Evolutionary conservation across 2,888 invertebrate species (phyloP), one percentile per base, ranked within the genome.

Genomic region (Perithous albicinctus): DNA sequence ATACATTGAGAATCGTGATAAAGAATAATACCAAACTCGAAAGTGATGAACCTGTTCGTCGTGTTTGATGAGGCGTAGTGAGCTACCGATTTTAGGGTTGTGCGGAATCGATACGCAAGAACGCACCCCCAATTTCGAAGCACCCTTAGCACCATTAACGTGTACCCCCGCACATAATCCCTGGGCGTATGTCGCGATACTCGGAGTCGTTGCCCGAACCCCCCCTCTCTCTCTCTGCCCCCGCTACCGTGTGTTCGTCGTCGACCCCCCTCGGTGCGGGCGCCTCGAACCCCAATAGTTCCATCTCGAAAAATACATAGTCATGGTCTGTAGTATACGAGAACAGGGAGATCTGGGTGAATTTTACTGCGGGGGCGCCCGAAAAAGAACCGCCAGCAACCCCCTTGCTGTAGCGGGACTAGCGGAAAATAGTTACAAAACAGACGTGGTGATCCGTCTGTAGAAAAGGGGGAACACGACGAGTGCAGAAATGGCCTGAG

Each of bases 381-480:
- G 54, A 43, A 20, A 5, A 69, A 38, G 18, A 77, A 67, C 41
- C 61, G 38, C 69, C 35, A 59, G 41, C n/a, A n/a, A n/a, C 54
- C 75, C 81, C 72, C 66, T 35, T 23, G 7, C 26, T 43, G n/a
- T 70, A 41, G 63, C 10, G 82, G 78, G 81, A 85, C 80, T 87
- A 86, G 87, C 90, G 90, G 90, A 90, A 90, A 90, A 90, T 90
- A 87, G 88, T 89, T 90, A 90, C 89, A 89, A 90, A 90, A 90
- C 90, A 89, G 89, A 87, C 86, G 87, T 76, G 74, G 75, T 80
- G 69, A 77, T 81, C 81, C 69, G 74, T 29, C 41, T 59, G 61
- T 69, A 78, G 75, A 78, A 82, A 69, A 59, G 66, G 78, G 85
- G 79, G 80, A 76, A 38, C 43, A 6, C 32, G 6, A 26, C 18